phyloP scores from a whole-genome alignment of 2,113 vertebrate genomes.

The Amblyopsis rosae region DNA sequence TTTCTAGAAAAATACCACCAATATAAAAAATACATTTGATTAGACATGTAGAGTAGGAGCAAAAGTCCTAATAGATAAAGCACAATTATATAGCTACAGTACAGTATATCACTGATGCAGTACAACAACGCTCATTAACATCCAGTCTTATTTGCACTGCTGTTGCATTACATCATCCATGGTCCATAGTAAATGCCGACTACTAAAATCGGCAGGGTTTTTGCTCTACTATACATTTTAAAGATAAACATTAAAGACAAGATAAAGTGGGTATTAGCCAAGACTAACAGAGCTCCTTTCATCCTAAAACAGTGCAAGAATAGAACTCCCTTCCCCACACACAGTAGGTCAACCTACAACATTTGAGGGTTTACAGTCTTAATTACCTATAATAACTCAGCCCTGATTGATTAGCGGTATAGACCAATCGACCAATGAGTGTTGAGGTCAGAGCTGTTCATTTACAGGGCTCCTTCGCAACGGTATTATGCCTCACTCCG shows the following conservation, averaged over 20 bases:
- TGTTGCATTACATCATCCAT: too few relatives aligned
- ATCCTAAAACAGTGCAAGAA: constrained; percentile 19
- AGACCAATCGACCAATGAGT: constrained; percentile 47
- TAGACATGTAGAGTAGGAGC: too few relatives aligned
- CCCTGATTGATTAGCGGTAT: constrained; percentile 46
- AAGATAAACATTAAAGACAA: not conserved
- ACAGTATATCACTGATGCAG: too few relatives aligned
- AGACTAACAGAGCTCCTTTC: not conserved
- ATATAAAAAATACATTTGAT: too few relatives aligned
- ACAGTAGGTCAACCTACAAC: constrained; percentile 9
- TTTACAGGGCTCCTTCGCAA: not conserved
- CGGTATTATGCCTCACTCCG: constrained; percentile 15
- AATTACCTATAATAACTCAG: constrained; percentile 57
- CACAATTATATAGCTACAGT: too few relatives aligned
- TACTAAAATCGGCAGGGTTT: not conserved
- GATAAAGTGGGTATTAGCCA: not conserved
- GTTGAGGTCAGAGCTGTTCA: constrained; percentile 2
- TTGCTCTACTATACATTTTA: not conserved
- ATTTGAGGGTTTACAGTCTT: constrained; percentile 46
- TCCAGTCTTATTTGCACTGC: too few relatives aligned
- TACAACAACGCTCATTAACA: too few relatives aligned
- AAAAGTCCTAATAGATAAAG: too few relatives aligned
- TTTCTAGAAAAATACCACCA: too few relatives aligned
- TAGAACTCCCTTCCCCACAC: constrained; percentile 30
- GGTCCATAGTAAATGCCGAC: too few relatives aligned